Base-by-base conservation (phyloP, 2,797 vertebrate species). In the Mormyrus hasselquistii region DNA sequence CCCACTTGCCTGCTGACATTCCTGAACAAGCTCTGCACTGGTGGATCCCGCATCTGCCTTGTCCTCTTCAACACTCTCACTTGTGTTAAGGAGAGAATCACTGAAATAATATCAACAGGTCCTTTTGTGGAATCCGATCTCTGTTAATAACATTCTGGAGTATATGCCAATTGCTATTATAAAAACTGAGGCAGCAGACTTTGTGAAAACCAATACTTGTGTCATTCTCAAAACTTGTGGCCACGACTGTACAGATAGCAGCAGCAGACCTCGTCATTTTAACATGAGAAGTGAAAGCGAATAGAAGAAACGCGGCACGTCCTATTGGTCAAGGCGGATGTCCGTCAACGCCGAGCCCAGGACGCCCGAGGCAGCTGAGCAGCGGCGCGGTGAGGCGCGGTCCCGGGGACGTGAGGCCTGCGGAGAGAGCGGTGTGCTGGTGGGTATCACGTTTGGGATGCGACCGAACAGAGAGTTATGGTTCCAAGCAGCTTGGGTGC, bases 311-410 rank as follows among this genome's bases (percentile, higher is more conserved):
- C 7, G 8, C 73, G 73, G 16, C 38, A 38, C 73, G 73, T 89
- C 84, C 88, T n/a, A 89, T 89, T 88, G 90, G 88, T 84, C 82
- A 22, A 69, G 44, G 76, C 19, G n/a, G 25, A 34, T 85, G 90
- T 90, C 90, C 14, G 50, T 90, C 86, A 87, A 53, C 83, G 16
- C 86, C 73, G 29, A 76, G n/a, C 86, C 53, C 73, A 47, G 25
- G 59, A 87, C 55, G 55, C 87, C 38, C 29, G 89, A 85, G 62
- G 50, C 34, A 16, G 59, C 87, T 76, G 87, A 55, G 76, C n/a
- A 49, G 86, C 52, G 73, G 47, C 44, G n/a, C 8, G 8, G 62
- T 19, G 34, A 88, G 19, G 49, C 82, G 49, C 89, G 22, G 62
- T 34, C 62, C 34, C 16, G 47, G 69, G 82, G 83, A 88, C 29